Evolutionary conservation across 2,888 invertebrate genomes (phyloP).

Genomic region (Lypha dubia): DNA sequence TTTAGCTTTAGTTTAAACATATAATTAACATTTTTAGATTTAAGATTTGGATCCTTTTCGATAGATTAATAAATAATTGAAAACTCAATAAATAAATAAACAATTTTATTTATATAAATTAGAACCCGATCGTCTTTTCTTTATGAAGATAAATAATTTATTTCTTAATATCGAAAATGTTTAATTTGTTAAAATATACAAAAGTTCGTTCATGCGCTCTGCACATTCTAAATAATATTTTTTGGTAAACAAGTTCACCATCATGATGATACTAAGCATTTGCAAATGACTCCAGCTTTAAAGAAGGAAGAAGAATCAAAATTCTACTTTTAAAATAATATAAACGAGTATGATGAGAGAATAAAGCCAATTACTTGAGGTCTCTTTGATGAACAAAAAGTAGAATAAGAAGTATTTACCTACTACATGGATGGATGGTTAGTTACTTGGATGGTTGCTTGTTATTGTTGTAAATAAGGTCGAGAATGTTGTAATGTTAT

Average conservation of each 20-base stretch:
- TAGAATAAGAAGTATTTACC: slow-evolving; percentile 31
- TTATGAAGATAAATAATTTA: too few species aligned
- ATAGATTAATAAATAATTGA: too few species aligned
- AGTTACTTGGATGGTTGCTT: not conserved
- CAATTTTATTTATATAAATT: too few species aligned
- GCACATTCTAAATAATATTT: slow-evolving; percentile 1
- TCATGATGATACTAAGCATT: slow-evolving; percentile 40
- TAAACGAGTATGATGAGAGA: slow-evolving; percentile 39
- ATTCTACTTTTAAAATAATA: slow-evolving; percentile 26
- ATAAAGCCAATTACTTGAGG: slow-evolving; percentile 67
- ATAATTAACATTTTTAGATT: too few species aligned
- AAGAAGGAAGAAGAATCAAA: slow-evolving; percentile 4
- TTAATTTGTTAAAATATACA: slow-evolving; percentile 30
- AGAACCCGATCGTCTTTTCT: too few species aligned
- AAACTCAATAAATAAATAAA: too few species aligned
- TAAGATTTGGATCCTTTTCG: too few species aligned
- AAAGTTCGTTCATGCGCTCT: slow-evolving; percentile 2
- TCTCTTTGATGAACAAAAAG: slow-evolving; percentile 49
- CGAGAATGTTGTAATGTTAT: slow-evolving; percentile 48
- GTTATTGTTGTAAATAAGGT: slow-evolving; percentile 43
- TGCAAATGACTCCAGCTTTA: slow-evolving; percentile 47
- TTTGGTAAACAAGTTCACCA: slow-evolving; percentile 25
- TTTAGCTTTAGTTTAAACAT: too few species aligned
- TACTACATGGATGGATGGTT: slow-evolving; percentile 18
- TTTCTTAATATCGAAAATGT: slow-evolving; percentile 26